Evolutionary conservation across 2,797 vertebrate species (phyloP), one percentile per base, ranked within the genome.

Genomic region (Enteromius trimaculatus): DNA sequence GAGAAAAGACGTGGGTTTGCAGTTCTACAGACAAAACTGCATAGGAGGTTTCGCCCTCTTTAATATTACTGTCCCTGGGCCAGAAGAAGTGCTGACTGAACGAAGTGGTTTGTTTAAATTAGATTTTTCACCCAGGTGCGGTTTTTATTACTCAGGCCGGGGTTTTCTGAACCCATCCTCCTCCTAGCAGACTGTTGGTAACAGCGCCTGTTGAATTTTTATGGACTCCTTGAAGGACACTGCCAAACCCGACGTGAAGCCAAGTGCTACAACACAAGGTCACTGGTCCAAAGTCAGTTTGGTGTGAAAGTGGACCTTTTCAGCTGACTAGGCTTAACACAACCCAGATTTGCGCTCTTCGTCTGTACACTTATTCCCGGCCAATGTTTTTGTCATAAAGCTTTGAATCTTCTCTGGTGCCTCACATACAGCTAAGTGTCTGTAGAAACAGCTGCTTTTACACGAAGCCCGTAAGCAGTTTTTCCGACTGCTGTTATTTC

Each of bases 61-160:
- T 91, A 80, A 88, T 89, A 87, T 89, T 81, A 69, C 82, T 71
- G 88, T 91, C 90, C 89, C 88, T 26, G 62, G 71, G 89, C 88
- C 31, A 80, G 72, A 84, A 75, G 88, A 93, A 91, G 86, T 88
- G 92, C 92, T 93, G 92, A 94, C 88, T 70, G 77, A 81, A 89
- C 83, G 77, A 85, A 86, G 86, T 80, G 66, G 87, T 90, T 88
- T 85, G 87, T 92, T 86, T 77, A 88, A 89, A 89, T 88, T 65
- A 82, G 0, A 34, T 77, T 62, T 88, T 88, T 92, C 87, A 88
- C 88, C 91, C 91, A 92, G 92, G 92, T 94, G 91, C 83, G 81
- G 79, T 86, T 87, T 84, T 89, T 87, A 92, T 89, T 88, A 84
- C 85, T 81, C 47, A 26, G 53, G 86, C 85, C 58, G 3, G 79